Percentiles rank a stretch among this genome's conserved stretches.
Evolutionary conservation across 2,888 invertebrate genomes (phyloP).

Genomic region (Lordiphosa fenestrarum): DNA sequence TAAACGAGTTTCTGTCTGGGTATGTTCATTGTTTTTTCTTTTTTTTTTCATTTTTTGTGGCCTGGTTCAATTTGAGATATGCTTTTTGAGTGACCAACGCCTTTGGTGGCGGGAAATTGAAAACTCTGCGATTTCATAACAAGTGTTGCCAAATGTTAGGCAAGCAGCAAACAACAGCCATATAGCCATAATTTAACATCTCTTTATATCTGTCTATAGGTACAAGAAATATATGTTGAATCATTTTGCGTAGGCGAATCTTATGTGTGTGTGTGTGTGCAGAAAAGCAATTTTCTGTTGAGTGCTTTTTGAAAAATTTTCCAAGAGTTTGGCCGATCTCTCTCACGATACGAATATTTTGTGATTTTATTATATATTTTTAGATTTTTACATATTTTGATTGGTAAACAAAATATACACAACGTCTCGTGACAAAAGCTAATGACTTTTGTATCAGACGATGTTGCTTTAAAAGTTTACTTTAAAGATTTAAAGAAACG

Average conservation of each 20-base stretch:
- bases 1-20: conserved; percentile 60
- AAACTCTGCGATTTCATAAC: conserved; percentile 61
- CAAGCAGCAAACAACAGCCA: conserved; percentile 10
- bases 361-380: conserved; percentile 1
- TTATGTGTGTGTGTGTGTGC: conserved; percentile 21
- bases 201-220: conserved; percentile 5
- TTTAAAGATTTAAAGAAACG: too few relatives aligned
- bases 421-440: too few relatives aligned
- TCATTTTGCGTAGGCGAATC: conserved; percentile 33
- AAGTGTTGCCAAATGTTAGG: conserved; percentile 67
- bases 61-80: conserved; percentile 61
- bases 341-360: conserved; percentile 19
- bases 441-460: too few relatives aligned
- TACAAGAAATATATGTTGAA: conserved; percentile 6
- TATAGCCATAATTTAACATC: conserved; percentile 29
- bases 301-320: conserved; percentile 27
- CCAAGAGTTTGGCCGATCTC: conserved; percentile 3
- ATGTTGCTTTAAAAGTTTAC: too few relatives aligned
- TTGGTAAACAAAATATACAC: background rate
- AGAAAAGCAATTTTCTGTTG: conserved; percentile 20
- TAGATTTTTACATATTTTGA: conserved; percentile 7
- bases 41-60: conserved; percentile 41
- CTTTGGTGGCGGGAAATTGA: conserved; percentile 42
- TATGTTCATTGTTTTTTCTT: conserved; percentile 47
- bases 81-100: conserved; percentile 11